Evolutionary conservation across 1,140 invertebrate genomes (phyloP), one percentile per base, ranked within the genome.

Genomic region (Drusus annulatus): DNA sequence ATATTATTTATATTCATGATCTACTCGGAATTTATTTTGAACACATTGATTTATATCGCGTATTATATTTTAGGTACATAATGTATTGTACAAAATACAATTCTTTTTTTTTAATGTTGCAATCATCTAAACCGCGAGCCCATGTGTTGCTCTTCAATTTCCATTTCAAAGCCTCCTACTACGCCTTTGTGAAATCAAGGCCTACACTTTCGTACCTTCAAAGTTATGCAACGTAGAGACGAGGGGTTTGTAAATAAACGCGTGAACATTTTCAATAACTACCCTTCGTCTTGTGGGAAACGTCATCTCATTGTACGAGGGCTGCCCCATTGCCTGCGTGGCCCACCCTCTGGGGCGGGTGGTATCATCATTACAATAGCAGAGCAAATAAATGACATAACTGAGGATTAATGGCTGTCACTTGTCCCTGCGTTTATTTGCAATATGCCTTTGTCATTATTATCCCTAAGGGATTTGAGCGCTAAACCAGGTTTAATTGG

Each of bases 191-290:
- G 16, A 77, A 77, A 77, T 77, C 58, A 79, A 62, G 36, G 69
- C 52, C 75, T 19, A 16, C 36, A 69, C 28, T 74, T 54, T 52
- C 65, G 75, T 69, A 81, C 76, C 50, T 79, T 79, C 79, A 79
- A 69, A 74, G 77, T 74, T 79, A 81, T 78, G 76, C 80, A 74
- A 50, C 71, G 68, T 15, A 69, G 76, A 31, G 76, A 81, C 77
- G 76, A 81, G 80, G 77, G 80, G 76, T 81, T 81, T 81, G 80
- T 81, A 79, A 81, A 81, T 81, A 81, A 78, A 79, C 80, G 71
- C 63, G 58, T 51, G 58, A 74, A 76, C 65, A 45, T 76, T 81
- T 76, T 77, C 80, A 81, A 81, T 81, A 81, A 76, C 74, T 81
- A 69, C 60, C 69, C 68, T 17, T 52, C 25, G 36, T 28, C 69